Evolutionary conservation across 2,113 vertebrate species (phyloP).

Genomic region (Forbesichthys papilliferus): DNA sequence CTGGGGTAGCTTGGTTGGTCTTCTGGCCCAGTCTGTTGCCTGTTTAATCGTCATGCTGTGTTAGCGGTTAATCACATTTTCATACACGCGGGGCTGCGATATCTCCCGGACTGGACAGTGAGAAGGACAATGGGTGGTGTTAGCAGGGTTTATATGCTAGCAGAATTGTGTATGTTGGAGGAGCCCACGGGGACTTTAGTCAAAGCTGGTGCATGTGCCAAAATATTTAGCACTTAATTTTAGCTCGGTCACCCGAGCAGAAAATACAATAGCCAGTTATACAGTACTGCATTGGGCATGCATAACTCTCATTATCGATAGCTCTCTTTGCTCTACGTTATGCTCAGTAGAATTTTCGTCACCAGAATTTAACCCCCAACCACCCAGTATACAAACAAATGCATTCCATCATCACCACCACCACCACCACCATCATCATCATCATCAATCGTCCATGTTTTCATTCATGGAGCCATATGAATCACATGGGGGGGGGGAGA

Average conservation of each 20-base stretch:
- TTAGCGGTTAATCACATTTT: conserved; percentile 32
- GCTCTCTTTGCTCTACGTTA: too few species aligned
- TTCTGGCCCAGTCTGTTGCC: conserved; percentile 12
- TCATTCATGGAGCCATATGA: not conserved
- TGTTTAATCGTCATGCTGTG: conserved; percentile 22
- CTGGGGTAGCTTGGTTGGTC: not conserved
- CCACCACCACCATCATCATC: too few species aligned
- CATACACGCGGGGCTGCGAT: not conserved
- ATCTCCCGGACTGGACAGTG: conserved; percentile 13
- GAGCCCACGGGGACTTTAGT: not conserved
- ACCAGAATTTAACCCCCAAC: too few species aligned
- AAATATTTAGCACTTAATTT: conserved; percentile 10
- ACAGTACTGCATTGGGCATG: not conserved
- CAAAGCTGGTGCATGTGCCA: not conserved
- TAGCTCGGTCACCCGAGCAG: conserved; percentile 12
- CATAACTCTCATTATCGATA: too few species aligned
- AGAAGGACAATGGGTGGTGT: not conserved
- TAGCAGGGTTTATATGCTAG: too few species aligned
- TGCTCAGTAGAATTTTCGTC: too few species aligned
- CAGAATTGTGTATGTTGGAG: not conserved
- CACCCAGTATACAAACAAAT: too few species aligned
- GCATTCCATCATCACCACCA: too few species aligned
- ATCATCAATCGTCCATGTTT: not conserved
- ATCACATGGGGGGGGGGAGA: not conserved
- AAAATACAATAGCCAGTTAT: not conserved